These are phyloP conservation scores for Salvator merianae DNA, from an alignment of 2,113 vertebrate species.

Conservation along the genomic window DNA sequence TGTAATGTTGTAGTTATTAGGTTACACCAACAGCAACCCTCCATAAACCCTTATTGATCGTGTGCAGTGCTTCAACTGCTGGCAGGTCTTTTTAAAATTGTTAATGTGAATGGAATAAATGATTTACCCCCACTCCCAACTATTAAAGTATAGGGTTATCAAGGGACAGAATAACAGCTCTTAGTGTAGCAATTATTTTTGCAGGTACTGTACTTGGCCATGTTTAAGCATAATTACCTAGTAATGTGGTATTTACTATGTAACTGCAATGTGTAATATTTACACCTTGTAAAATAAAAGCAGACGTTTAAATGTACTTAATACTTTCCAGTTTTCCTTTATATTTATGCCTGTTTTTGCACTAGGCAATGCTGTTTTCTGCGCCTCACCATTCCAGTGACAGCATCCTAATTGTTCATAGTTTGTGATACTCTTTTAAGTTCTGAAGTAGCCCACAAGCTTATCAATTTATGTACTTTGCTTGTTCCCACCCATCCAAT, in stretches of 20 bases:
- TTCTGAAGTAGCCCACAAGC: conserved; percentile 12
- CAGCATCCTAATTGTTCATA: accelerated
- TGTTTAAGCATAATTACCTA: conserved; percentile 51
- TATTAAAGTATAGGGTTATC: conserved; percentile 63
- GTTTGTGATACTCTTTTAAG: neutral
- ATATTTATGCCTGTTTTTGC: neutral
- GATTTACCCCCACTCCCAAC: conserved; percentile 40
- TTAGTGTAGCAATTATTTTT: conserved; percentile 59
- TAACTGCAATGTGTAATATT: conserved; percentile 47
- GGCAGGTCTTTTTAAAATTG: conserved; percentile 23
- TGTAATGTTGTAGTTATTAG: conserved; percentile 19
- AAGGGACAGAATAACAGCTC: conserved; percentile 61
- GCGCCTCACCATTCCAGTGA: neutral
- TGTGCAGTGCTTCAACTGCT: conserved; percentile 21
- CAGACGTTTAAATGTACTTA: conserved; percentile 33
- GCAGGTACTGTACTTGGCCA: conserved; percentile 45
- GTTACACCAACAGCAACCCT: conserved; percentile 35
- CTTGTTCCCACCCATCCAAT: neutral
- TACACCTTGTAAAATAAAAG: conserved; percentile 59
- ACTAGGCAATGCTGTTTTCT: accelerated
- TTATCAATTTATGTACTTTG: conserved; percentile 18
- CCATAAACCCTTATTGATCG: conserved; percentile 55
- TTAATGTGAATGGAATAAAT: conserved; percentile 58
- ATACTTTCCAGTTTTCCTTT: conserved; percentile 32
- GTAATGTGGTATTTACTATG: conserved; percentile 58